Evolutionary conservation across 2,797 vertebrate species (phyloP).

Genomic region (Epinephelus coioides): DNA sequence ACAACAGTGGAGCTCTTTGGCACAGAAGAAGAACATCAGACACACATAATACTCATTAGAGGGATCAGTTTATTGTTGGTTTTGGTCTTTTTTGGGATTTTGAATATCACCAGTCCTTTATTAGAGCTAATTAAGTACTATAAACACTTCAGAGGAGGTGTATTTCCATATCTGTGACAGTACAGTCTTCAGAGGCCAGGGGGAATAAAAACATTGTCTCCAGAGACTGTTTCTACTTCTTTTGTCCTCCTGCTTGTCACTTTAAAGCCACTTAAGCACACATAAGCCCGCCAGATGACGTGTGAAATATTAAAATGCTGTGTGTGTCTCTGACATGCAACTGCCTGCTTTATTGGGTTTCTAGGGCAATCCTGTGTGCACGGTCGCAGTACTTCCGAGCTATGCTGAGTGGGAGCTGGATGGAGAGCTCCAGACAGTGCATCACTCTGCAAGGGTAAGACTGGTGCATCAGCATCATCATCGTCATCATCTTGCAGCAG

Average conservation of each 20-base stretch:
- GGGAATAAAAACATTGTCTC: slow-evolving; percentile 31
- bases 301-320: slow-evolving; percentile 59
- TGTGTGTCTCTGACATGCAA: slow-evolving; percentile 46
- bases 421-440: slow-evolving; percentile 93
- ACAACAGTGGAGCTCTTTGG: neutral
- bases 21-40: neutral
- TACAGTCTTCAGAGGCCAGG: neutral
- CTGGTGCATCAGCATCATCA: slow-evolving; percentile 16
- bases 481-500: neutral
- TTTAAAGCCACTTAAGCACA: slow-evolving; percentile 34
- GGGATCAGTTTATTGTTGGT: neutral
- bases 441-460: slow-evolving; percentile 95
- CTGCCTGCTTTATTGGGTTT: slow-evolving; percentile 64
- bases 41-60: neutral
- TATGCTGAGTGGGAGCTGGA: slow-evolving; percentile 96
- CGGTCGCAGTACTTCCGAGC: slow-evolving; percentile 96
- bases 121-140: slow-evolving; percentile 2
- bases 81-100: slow-evolving; percentile 5
- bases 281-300: slow-evolving; percentile 22
- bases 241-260: slow-evolving; percentile 23
- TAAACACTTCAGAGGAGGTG: neutral
- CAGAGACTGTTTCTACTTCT: neutral
- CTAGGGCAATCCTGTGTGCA: slow-evolving; percentile 94
- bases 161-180: slow-evolving; percentile 27
- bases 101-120: neutral